A percentile compares a stretch with the other conserved stretches of the same genome.
phyloP scores from a whole-genome alignment of 2,888 invertebrate species.

The Crepidodera aurea region DNA sequence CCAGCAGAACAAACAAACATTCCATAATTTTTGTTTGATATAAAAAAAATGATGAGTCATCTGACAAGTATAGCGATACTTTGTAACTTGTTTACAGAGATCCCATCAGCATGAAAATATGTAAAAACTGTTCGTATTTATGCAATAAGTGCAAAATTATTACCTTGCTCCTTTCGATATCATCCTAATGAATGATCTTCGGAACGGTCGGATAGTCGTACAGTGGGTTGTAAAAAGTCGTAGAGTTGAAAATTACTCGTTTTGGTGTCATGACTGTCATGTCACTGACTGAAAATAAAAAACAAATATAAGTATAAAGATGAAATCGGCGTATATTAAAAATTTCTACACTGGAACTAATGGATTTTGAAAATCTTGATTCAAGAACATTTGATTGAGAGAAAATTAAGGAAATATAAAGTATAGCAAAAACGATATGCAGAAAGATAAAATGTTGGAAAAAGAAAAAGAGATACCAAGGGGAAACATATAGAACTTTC shows the following conservation, averaged over 20 bases:
- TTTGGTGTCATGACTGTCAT: slow-evolving; percentile 5
- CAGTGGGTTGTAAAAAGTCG: not conserved
- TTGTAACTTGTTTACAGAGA: slow-evolving; percentile 29
- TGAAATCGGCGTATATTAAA: not conserved
- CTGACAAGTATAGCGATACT: slow-evolving; percentile 5
- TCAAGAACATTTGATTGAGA: no score
- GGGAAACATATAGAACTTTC: no score
- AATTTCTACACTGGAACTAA: not conserved
- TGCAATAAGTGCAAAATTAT: slow-evolving; percentile 39
- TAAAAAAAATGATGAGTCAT: slow-evolving; percentile 1
- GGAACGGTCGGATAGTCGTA: not conserved
- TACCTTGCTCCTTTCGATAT: slow-evolving; percentile 39
- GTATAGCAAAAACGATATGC: no score
- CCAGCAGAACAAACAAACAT: no score
- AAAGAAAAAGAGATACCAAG: no score
- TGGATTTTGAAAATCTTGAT: no score
- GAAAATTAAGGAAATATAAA: no score
- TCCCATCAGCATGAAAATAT: slow-evolving; percentile 22
- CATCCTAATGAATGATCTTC: slow-evolving; percentile 39
- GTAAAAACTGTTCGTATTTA: slow-evolving; percentile 31
- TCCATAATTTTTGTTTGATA: no score
- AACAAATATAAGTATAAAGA: not conserved
- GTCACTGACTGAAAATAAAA: not conserved
- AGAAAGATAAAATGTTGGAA: no score
- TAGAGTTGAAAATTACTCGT: slow-evolving; percentile 11